Evolutionary conservation across 2,888 invertebrate genomes (phyloP).

Genomic region (Omphaloscelis lunosa): DNA sequence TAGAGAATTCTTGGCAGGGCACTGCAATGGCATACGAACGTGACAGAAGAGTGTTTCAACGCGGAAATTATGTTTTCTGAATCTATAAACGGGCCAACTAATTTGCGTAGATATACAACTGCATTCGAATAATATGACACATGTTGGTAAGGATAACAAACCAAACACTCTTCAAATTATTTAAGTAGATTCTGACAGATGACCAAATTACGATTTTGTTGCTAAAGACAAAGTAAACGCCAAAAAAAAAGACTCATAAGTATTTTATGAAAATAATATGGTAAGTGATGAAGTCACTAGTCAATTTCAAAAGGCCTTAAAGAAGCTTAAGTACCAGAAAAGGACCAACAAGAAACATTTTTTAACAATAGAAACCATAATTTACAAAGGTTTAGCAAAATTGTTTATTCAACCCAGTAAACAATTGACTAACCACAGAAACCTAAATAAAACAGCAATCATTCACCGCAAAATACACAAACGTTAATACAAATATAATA

Average conservation of each 20-base stretch:
- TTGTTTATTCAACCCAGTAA: slow-evolving; percentile 8
- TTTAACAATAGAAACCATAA: not conserved
- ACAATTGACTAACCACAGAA: slow-evolving; percentile 21
- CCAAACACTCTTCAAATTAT: not conserved
- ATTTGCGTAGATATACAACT: slow-evolving; percentile 1
- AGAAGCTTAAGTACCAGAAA: not conserved
- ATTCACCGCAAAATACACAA: slow-evolving; percentile 31
- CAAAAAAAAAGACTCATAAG: not conserved
- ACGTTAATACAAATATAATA: slow-evolving; percentile 34
- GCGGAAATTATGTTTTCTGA: slow-evolving; percentile 46
- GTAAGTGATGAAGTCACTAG: not conserved
- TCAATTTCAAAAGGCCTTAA: not conserved
- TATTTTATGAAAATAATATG: not conserved
- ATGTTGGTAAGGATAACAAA: not conserved
- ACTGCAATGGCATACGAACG: slow-evolving; percentile 31
- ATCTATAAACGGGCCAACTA: slow-evolving; percentile 24
- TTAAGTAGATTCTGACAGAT: not conserved
- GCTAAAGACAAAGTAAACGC: not conserved
- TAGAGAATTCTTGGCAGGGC: slow-evolving; percentile 42
- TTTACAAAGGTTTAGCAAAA: not conserved
- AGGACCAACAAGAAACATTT: not conserved
- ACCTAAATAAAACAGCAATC: not conserved
- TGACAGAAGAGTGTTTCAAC: slow-evolving; percentile 23
- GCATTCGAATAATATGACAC: not conserved
- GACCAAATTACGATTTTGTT: not conserved